These are phyloP conservation scores for Polypedilum vanderplanki DNA, from an alignment of 1,140 invertebrate genomes.

Conservation along the genomic window DNA sequence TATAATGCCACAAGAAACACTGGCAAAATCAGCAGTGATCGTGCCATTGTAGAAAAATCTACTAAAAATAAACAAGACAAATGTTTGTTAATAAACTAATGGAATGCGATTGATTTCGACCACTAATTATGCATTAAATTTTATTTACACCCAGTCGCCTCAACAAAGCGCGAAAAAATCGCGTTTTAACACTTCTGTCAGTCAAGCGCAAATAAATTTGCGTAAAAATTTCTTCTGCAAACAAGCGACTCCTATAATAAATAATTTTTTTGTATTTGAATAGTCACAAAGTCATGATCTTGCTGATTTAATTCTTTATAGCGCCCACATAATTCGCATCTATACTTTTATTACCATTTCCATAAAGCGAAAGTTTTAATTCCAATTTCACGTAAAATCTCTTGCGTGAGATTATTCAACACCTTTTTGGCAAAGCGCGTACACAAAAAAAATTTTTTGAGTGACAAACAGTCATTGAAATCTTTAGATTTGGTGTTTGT, in stretches of 20 bases:
- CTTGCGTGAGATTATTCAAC: neutral
- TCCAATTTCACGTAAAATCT: no score
- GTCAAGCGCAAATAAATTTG: slow-evolving; percentile 3
- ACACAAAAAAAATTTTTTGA: neutral
- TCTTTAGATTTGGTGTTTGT: slow-evolving; percentile 1
- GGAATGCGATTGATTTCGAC: neutral
- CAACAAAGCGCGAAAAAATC: neutral
- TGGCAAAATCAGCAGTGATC: neutral
- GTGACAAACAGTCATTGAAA: neutral
- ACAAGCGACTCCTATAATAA: neutral
- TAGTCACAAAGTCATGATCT: no score
- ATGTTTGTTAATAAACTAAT: neutral
- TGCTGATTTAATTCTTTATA: no score
- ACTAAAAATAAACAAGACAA: neutral
- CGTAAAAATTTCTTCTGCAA: slow-evolving; percentile 5
- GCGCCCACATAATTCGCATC: no score
- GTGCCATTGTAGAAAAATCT: neutral
- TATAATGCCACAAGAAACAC: neutral
- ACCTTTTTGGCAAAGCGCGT: neutral
- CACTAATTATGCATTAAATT: slow-evolving; percentile 6
- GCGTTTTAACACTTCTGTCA: neutral
- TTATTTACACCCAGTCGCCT: neutral
- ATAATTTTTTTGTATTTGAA: no score
- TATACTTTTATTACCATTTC: no score
- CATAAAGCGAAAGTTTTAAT: no score